Base-by-base conservation (phyloP, 2,888 invertebrate genomes). In the Ochropacha duplaris region DNA sequence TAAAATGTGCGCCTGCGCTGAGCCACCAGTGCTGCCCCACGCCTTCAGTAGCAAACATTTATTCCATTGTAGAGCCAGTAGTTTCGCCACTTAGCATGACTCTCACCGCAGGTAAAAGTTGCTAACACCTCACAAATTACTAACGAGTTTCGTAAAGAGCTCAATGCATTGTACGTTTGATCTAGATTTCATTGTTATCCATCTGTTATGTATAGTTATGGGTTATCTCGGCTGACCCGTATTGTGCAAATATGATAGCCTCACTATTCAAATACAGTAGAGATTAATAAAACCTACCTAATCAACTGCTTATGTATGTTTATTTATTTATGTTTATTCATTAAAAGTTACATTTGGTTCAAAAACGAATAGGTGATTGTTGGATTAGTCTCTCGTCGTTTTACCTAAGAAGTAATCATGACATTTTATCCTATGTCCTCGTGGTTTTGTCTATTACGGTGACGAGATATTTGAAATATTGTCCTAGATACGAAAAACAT, bases 41-140 rank as follows among this genome's bases (percentile, higher is more conserved):
- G 19, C 19, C 44, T 19, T n/a, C 44, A 44, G 79, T 76, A 78
- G 77, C 76, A 65, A 74, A 72, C 75, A 69, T 72, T 76, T 72
- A 77, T 75, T 78, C 78, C 75, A 88, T 87, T 88, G 86, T 87
- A 63, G 68, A 74, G 62, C 64, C 72, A 70, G 58, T 74, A 79
- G 83, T 91, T 90, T 90, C 89, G 81, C 87, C 87, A 90, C 79
- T 90, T 89, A 89, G 79, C 86, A 80, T 76, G 65, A 88, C 89
- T 91, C 90, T 90, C 90, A 84, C 88, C 79, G 65, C 72, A 78
- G 84, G 76, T 83, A 86, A 84, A 85, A 84, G 83, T 84, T 81
- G 80, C 84, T 81, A 84, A 87, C 82, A 81, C 79, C 71, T 77
- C 78, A 81, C 81, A 86, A 86, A 86, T 86, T 85, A 83, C 86